Conservation (phyloP, 2,797 vertebrate genomes). For the Caiman crocodilus region DNA sequence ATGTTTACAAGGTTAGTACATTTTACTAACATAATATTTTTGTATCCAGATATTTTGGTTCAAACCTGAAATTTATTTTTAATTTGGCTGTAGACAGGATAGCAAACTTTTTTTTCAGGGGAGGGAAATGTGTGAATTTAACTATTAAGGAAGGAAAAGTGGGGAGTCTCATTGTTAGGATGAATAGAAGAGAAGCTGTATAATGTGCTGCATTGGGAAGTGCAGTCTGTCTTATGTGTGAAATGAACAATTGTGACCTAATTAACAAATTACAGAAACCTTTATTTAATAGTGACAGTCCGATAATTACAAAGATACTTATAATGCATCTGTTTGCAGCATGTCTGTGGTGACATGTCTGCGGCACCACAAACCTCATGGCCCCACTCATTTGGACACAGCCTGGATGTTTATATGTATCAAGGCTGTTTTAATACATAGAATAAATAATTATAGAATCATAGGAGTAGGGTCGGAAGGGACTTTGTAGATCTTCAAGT, state of each 20-base stretch:
- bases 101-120: background rate
- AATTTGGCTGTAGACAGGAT: background rate
- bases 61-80: rapidly evolving
- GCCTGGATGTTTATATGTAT: no score
- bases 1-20: no score
- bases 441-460: no score
- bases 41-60: background rate
- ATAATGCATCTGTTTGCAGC: no score
- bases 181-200: background rate
- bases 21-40: no score
- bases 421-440: no score
- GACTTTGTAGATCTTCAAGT: no score
- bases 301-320: background rate
- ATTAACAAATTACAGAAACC: background rate
- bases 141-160: background rate
- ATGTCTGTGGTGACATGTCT: no score
- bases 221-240: background rate
- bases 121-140: background rate
- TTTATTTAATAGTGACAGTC: background rate
- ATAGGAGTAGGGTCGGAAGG: no score
- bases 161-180: background rate
- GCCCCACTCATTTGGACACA: no score
- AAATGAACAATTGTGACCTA: background rate
- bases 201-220: background rate
- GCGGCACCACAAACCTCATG: no score